Evolutionary conservation across 2,113 vertebrate genomes (phyloP).

Genomic region (Ptilorrhoa leucosticta): DNA sequence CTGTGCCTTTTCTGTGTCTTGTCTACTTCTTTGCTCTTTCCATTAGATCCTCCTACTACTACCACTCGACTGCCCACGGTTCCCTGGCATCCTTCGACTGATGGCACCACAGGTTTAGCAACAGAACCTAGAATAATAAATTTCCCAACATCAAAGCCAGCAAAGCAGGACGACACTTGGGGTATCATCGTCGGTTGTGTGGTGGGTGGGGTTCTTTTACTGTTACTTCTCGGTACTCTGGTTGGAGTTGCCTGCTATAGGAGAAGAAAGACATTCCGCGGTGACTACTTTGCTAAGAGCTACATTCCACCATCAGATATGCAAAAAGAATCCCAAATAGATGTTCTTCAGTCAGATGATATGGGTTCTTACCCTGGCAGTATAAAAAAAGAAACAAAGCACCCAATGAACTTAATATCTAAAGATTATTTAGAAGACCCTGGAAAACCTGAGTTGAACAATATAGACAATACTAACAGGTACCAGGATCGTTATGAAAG

Average conservation of each 20-base stretch:
- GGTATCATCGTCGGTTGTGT: constrained; percentile 86
- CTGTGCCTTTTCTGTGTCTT: constrained; percentile 89
- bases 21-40: constrained; percentile 82
- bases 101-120: constrained; percentile 78
- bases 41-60: constrained; percentile 97
- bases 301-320: constrained; percentile 95
- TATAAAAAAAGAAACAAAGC: constrained; percentile 89
- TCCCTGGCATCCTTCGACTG: constrained; percentile 75
- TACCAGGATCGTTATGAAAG: constrained; percentile 82
- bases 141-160: constrained; percentile 85
- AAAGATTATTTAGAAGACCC: constrained; percentile 88
- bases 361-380: constrained; percentile 89
- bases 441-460: constrained; percentile 90
- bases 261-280: constrained; percentile 91
- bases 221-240: constrained; percentile 85
- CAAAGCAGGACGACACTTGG: constrained; percentile 82
- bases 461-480: constrained; percentile 80
- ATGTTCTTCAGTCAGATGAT: constrained; percentile 92
- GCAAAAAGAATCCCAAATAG: constrained; percentile 96
- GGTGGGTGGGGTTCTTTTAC: constrained; percentile 87
- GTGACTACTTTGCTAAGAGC: constrained; percentile 98
- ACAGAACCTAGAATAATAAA: constrained; percentile 75
- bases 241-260: constrained; percentile 84
- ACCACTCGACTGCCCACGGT: constrained; percentile 84
- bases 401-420: constrained; percentile 85